Evolutionary conservation across 2,113 vertebrate genomes (phyloP), one percentile per base, ranked within the genome.

Genomic region (Alethe castanea): DNA sequence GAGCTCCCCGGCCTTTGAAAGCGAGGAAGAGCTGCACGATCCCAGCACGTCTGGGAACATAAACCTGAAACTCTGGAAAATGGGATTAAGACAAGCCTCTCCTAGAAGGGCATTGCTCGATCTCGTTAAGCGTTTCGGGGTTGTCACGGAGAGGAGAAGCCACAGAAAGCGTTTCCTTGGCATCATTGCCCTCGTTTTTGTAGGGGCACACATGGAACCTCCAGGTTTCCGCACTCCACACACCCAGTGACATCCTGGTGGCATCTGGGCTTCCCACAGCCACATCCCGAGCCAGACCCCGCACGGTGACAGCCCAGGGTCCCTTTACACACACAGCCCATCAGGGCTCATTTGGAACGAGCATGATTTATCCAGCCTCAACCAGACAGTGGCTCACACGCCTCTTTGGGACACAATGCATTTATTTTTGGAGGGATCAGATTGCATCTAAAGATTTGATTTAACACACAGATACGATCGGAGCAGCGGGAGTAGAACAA

Each of bases 401-500:
- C 80, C 84, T 94, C 91, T 40, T 81, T 3, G 14, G 96, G 96
- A 86, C 91, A 91, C 81, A 93, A 70, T 42, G 2, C n/a, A 40
- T 70, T 94, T 95, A 87, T 97, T 97, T 95, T 87, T 85, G 83
- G 92, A 94, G 76, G 36, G 82, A 83, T 94, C 81, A 74, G 90
- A 87, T 95, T 42, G 9, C 10, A 1, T 70, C 14, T 74, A 76
- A 83, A 86, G 92, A 79, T 89, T 16, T 66, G 83, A 81, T 87
- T 81, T 61, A 92, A 72, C 17, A 74, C 94, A 90, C n/a, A 67
- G 88, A 96, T 86, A 93, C 42, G 33, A 87, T 29, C 48, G 48
- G 81, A 91, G 44, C 45, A 47, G 90, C 3, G 1, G 8, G 72
- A 92, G 88, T 1, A 52, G 44, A 93, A 82, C 50, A 45, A 73